A percentile compares a stretch with the other conserved stretches of the same genome.
These are phyloP conservation scores for Perodicticus potto DNA, from an alignment of 2,797 vertebrate species.

Conservation along the genomic window DNA sequence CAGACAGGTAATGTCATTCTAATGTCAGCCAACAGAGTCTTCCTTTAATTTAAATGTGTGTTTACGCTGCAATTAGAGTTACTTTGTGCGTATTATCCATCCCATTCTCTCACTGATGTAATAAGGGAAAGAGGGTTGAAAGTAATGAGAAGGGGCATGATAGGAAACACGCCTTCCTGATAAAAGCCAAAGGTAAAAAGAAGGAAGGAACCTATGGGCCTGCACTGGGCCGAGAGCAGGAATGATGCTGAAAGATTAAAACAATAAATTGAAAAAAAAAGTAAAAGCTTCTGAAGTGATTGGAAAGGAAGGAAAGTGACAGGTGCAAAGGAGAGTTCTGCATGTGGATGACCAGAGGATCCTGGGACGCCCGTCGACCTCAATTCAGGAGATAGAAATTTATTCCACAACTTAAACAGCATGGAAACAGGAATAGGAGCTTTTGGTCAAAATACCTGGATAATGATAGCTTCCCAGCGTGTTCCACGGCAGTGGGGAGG, in stretches of 20 bases:
- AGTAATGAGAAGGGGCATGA: background rate
- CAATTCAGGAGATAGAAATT: background rate
- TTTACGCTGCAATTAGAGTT: background rate
- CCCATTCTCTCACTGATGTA: background rate
- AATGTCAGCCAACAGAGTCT: background rate
- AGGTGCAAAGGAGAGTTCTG: background rate
- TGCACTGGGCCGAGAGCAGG: background rate
- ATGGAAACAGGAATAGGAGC: background rate
- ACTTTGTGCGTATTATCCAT: background rate
- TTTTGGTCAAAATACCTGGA: conserved; percentile 16
- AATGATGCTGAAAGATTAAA: background rate
- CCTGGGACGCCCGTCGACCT: background rate
- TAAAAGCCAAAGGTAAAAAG: background rate
- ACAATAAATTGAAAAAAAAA: background rate
- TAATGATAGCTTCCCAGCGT: conserved; percentile 31
- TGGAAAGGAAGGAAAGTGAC: background rate
- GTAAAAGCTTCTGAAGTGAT: background rate
- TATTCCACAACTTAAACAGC: background rate
- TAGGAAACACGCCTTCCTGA: background rate
- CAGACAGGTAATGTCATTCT: background rate
- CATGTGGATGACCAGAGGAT: background rate
- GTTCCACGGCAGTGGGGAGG: background rate
- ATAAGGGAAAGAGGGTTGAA: background rate
- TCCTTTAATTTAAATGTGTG: background rate
- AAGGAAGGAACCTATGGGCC: background rate